Evolutionary conservation across 2,113 vertebrate genomes (phyloP).

Genomic region (Limnothrissa miodon): DNA sequence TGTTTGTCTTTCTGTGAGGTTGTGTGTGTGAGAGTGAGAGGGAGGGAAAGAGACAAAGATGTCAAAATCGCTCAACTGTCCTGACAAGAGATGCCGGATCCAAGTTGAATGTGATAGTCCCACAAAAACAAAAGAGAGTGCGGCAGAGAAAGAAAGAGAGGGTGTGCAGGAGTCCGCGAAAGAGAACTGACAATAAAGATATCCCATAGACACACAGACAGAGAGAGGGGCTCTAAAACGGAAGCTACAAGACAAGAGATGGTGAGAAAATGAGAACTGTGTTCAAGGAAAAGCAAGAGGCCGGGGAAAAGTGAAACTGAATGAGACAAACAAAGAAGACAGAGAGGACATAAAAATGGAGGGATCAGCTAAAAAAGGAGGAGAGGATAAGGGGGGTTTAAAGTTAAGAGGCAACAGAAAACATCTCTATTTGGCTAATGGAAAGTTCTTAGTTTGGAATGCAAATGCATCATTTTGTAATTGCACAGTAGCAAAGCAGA

Average conservation of each 20-base stretch:
- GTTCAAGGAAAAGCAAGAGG: slow-evolving; percentile 21
- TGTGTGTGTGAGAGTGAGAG: slow-evolving; percentile 34
- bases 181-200: slow-evolving; percentile 45
- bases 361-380: slow-evolving; percentile 22
- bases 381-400: background rate
- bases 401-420: slow-evolving; percentile 38
- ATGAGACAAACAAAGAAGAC: background rate
- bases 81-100: slow-evolving; percentile 48
- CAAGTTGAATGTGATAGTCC: slow-evolving; percentile 34
- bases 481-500: slow-evolving; percentile 6
- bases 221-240: slow-evolving; percentile 26
- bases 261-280: slow-evolving; percentile 24
- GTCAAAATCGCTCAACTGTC: slow-evolving; percentile 58
- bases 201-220: background rate
- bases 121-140: slow-evolving; percentile 8
- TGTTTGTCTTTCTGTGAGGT: slow-evolving; percentile 23
- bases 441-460: slow-evolving; percentile 25
- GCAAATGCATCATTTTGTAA: slow-evolving; percentile 22
- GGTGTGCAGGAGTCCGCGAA: slow-evolving; percentile 29
- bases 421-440: slow-evolving; percentile 36
- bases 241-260: slow-evolving; percentile 42
- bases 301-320: background rate
- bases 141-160: slow-evolving; percentile 36
- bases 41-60: slow-evolving; percentile 50
- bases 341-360: background rate